phyloP scores from a whole-genome alignment of 2,113 vertebrate species.

The Laticauda colubrina region DNA sequence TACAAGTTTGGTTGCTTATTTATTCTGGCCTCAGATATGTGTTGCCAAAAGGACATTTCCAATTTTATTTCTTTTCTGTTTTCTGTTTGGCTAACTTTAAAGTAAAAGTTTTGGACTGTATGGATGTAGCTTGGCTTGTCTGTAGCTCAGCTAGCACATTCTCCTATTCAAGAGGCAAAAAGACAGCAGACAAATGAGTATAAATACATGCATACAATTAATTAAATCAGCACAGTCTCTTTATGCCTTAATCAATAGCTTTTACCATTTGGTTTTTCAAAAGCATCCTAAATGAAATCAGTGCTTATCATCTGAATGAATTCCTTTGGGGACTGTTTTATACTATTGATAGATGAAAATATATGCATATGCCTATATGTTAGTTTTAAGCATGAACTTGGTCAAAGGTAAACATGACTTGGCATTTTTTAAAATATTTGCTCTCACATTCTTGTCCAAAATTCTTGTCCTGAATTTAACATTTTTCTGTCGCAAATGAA shows the following conservation, averaged over 20 bases:
- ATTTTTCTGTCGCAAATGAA: background rate
- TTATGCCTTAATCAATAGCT: background rate
- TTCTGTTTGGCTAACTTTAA: background rate
- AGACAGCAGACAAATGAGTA: background rate
- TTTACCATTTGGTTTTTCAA: constrained; percentile 19
- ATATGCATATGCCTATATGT: background rate
- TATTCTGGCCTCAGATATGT: background rate
- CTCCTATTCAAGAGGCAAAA: background rate
- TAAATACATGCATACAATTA: background rate
- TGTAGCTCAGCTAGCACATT: background rate
- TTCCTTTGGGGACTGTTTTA: background rate
- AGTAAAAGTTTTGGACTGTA: background rate
- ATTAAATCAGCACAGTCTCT: background rate
- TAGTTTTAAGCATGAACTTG: background rate
- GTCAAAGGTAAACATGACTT: background rate
- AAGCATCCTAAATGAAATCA: background rate
- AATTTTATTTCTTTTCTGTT: background rate
- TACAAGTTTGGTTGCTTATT: background rate
- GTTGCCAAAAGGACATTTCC: background rate
- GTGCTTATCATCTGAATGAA: fast-evolving
- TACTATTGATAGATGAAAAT: background rate
- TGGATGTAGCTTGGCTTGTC: background rate
- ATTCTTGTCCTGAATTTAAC: background rate
- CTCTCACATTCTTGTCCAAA: background rate
- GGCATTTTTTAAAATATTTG: constrained; percentile 21